Evolutionary conservation across 2,113 vertebrate genomes (phyloP).

Genomic region (Malurus alboscapulatus): DNA sequence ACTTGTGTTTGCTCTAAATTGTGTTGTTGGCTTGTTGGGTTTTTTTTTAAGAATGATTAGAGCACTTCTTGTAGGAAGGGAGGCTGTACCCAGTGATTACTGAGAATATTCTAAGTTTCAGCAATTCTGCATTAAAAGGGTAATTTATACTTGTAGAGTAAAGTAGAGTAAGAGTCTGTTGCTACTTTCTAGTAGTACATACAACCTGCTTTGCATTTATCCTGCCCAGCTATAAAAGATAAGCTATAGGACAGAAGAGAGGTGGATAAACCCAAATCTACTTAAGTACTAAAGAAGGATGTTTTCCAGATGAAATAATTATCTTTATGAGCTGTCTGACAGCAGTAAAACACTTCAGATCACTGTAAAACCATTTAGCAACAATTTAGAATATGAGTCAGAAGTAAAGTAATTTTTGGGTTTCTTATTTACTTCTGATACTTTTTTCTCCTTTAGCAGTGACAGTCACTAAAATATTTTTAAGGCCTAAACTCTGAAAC

Average conservation of each 20-base stretch:
- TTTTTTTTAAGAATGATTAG: background rate
- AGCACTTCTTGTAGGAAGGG: background rate
- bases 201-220: background rate
- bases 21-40: rapidly evolving
- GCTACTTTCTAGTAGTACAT: background rate
- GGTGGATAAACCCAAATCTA: background rate
- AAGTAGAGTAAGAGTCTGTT: background rate
- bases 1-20: background rate
- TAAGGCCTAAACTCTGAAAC: background rate
- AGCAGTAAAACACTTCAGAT: background rate
- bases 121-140: background rate
- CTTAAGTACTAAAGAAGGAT: background rate
- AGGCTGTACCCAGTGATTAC: background rate
- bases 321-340: background rate
- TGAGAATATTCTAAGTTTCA: background rate
- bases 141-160: background rate
- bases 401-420: background rate
- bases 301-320: background rate
- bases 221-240: background rate
- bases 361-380: conserved; percentile 4
- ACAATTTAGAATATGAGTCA: background rate
- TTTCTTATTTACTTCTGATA: background rate
- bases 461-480: background rate
- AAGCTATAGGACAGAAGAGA: background rate
- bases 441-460: background rate